Evolutionary conservation across 2,888 invertebrate genomes (phyloP), one percentile per base, ranked within the genome.

Genomic region (Neocrepidodera transversa): DNA sequence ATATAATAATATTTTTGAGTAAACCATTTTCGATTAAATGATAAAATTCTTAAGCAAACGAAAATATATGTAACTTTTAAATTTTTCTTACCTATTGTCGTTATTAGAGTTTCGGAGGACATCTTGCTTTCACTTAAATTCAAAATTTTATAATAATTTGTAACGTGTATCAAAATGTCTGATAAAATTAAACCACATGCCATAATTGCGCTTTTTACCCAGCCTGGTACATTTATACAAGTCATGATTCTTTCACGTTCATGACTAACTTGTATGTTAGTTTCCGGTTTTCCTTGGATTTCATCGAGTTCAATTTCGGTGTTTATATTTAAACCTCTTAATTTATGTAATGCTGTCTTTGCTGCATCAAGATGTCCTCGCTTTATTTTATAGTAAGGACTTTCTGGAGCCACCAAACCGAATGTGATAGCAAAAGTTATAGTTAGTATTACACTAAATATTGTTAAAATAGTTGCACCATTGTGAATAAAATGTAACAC

Each of bases 211-310:
- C 30, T 17, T 35, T 53, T 53, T 3, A 43, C 5, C 20, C 42
- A 43, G 0, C 43, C 53, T 5, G 26, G 26, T 1, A 28, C 10
- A n/a, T 43, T 30, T 17, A 53, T 18, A 53, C 53, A 43, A 1
- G 20, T 2, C 53, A 53, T 53, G 10, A 53, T 13, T 14, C 14
- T 42, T 11, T 53, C 32, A 2, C 28, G 11, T 23, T 10, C 17
- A 11, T 6, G 1, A 20, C 0, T 7, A 10, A 6, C 4, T 7
- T 49, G 11, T 1, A 1, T 11, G 13, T 11, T 6, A 8, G 11
- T 2, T 10, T 18, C n/a, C 7, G n/a, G n/a, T 10, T 38, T 20
- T n/a, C 11, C 14, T 16, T 50, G 36, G 6, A 50, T 10, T 1
- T 50, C 26, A n/a, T 6, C 14, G 1, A 50, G 36, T 26, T 36